These are phyloP conservation scores for Eilema depressum DNA, from an alignment of 2,888 invertebrate species.

Conservation along the genomic window DNA sequence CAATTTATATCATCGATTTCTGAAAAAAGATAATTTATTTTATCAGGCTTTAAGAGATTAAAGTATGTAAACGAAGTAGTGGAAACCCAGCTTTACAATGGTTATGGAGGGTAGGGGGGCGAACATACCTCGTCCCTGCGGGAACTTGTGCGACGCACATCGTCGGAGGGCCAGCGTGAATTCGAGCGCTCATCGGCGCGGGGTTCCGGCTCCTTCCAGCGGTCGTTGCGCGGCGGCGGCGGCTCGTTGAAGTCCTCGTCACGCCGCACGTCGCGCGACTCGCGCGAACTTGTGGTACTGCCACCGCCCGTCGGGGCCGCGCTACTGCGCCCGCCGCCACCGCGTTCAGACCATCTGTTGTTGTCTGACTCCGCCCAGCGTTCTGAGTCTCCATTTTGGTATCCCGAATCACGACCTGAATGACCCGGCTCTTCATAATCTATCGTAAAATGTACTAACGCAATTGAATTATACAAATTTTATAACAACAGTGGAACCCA, in stretches of 20 bases:
- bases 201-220: slow-evolving; percentile 88
- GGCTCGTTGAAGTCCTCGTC: slow-evolving; percentile 68
- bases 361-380: slow-evolving; percentile 74
- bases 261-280: slow-evolving; percentile 66
- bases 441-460: too few species aligned
- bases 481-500: too few species aligned
- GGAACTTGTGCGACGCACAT: slow-evolving; percentile 78
- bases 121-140: slow-evolving; percentile 79
- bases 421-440: not conserved
- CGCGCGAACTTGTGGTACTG: slow-evolving; percentile 54
- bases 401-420: slow-evolving; percentile 79
- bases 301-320: slow-evolving; percentile 47
- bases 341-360: slow-evolving; percentile 59
- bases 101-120: not conserved
- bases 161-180: slow-evolving; percentile 81
- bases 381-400: slow-evolving; percentile 85
- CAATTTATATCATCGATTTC: too few species aligned
- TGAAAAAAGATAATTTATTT: not conserved
- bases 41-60: not conserved
- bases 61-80: not conserved
- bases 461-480: too few species aligned
- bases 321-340: slow-evolving; percentile 53
- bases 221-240: slow-evolving; percentile 86
- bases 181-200: slow-evolving; percentile 74
- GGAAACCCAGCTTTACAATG: not conserved